Base-by-base conservation (phyloP, 1,140 invertebrate species). In the Rhopalosiphum maidis region DNA sequence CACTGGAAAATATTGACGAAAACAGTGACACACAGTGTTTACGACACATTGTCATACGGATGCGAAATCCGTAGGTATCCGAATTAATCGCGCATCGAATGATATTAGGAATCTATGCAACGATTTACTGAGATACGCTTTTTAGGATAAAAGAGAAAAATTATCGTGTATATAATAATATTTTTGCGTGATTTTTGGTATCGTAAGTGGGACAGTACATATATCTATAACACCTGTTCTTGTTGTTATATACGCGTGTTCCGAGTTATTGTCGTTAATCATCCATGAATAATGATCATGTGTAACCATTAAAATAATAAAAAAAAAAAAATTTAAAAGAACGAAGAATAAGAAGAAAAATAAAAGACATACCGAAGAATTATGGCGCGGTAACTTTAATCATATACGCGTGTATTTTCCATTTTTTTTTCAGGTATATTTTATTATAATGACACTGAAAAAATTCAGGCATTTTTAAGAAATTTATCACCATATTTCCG, bases 401-500 rank as follows among this genome's bases (percentile, higher is more conserved):
- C 41, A 25, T 41, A 43, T 41, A 41, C 22, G 82, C 21, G 82
- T 37, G 35, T 23, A 41, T 83, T 83, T 83, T 83, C 37, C 8
- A 21, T 83, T 37, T 83, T 85, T 83, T 85, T 43, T 77, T n/a
- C 15, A n/a, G 60, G 30, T 77, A n/a, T 77, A 77, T 77, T 77
- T 77, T 77, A 77, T n/a, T 77, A 77, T 77, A 77, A 41, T 85
- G 37, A 85, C 41, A 43, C 83, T 41, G 9, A 43, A 85, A 85
- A 85, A 85, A 41, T 85, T 41, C 83, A 85, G 83, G 41, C 83
- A 43, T 43, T 85, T 85, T 30, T 11, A 77, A 85, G 9, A 85
- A 85, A 85, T 85, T 83, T 85, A 85, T 85, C 83, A 85, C 83
- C 83, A 43, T 43, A 85, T 41, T 85, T 41, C 83, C 41, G 83